phyloP scores from a whole-genome alignment of 2,113 vertebrate species.

The Cephalopholis sonnerati region DNA sequence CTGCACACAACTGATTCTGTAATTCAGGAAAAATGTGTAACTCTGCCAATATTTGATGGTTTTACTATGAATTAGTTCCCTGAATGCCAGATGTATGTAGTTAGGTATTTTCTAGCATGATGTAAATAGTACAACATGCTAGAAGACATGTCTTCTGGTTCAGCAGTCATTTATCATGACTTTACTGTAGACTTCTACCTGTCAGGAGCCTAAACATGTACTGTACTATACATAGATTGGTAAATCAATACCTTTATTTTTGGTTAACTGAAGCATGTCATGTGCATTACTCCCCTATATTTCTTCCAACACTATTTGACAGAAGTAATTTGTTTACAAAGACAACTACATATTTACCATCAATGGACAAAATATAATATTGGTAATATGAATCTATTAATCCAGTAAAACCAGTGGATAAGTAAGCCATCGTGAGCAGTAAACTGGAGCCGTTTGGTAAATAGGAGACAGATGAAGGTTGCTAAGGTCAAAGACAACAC shows the following conservation, averaged over 20 bases:
- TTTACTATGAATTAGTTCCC: too few species aligned
- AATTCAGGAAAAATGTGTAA: too few species aligned
- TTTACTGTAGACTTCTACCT: conserved; percentile 1
- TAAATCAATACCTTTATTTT: conserved; percentile 20
- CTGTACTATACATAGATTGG: not conserved
- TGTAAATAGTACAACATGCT: too few species aligned
- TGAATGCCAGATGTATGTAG: too few species aligned
- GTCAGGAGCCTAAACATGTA: not conserved
- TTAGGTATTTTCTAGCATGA: too few species aligned
- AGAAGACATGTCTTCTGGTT: too few species aligned
- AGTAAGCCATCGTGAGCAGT: conserved; percentile 10
- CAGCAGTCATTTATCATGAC: conserved; percentile 9
- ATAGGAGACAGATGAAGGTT: conserved; percentile 47
- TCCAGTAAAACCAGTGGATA: conserved; percentile 5
- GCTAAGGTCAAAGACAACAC: conserved; percentile 56
- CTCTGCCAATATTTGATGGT: too few species aligned
- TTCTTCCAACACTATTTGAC: not conserved
- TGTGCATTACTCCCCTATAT: not conserved
- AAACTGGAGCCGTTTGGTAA: conserved; percentile 35
- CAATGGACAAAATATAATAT: not conserved
- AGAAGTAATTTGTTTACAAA: not conserved
- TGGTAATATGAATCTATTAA: conserved; percentile 2
- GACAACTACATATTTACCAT: not conserved
- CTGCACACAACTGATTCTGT: too few species aligned
- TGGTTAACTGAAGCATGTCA: not conserved